Evolutionary conservation across 2,888 invertebrate genomes (phyloP).

Genomic region (Papilio gigon): DNA sequence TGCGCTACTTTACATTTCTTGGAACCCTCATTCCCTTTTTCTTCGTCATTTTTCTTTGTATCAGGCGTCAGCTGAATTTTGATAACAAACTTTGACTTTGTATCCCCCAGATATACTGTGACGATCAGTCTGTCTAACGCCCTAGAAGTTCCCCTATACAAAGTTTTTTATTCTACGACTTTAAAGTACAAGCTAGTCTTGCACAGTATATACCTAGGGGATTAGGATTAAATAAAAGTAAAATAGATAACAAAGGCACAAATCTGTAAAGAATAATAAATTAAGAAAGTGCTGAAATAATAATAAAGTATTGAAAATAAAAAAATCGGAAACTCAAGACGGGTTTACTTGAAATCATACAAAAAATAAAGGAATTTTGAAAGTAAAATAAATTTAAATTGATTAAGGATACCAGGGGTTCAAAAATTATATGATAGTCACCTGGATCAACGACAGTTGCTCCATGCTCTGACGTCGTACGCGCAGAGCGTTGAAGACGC

Average conservation of each 20-base stretch:
- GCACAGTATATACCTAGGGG: not conserved
- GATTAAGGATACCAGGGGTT: not conserved
- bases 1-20: slow-evolving; percentile 56
- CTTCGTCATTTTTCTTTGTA: slow-evolving; percentile 55
- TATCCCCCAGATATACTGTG: not conserved
- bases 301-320: not conserved
- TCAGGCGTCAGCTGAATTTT: slow-evolving; percentile 85
- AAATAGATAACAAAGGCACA: not conserved
- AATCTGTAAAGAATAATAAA: not conserved
- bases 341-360: not conserved
- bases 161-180: not conserved
- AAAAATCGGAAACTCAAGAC: not conserved
- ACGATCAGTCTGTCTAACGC: not conserved
- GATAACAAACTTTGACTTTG: not conserved
- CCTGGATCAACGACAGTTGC: slow-evolving; percentile 96
- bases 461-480: slow-evolving; percentile 97
- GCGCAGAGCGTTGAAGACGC: slow-evolving; percentile 77
- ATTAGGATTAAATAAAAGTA: slow-evolving; percentile 3
- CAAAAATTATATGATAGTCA: slow-evolving; percentile 52
- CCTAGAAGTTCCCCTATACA: too few species aligned
- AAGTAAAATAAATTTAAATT: not conserved
- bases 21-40: slow-evolving; percentile 42
- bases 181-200: not conserved
- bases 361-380: not conserved
- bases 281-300: not conserved